A percentile compares a stretch with the other conserved stretches of the same genome.
These are phyloP conservation scores for Valencia hispanica DNA, from an alignment of 2,797 vertebrate genomes.

Conservation along the genomic window DNA sequence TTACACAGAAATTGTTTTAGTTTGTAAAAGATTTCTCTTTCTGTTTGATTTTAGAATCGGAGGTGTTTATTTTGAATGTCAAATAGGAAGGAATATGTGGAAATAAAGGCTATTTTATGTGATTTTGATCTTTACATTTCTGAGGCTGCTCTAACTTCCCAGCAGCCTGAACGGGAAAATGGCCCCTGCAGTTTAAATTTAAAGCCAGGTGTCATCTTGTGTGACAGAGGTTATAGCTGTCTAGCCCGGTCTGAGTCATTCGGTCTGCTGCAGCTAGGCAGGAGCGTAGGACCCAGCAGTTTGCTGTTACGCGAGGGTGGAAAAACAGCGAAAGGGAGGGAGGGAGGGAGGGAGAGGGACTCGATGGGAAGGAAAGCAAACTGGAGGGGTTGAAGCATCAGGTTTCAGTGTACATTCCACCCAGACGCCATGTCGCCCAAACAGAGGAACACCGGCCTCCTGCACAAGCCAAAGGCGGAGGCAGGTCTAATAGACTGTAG, in stretches of 20 bases:
- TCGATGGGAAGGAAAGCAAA: constrained; percentile 69
- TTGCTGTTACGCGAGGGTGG: constrained; percentile 51
- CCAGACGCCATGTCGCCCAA: constrained; percentile 78
- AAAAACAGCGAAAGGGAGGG: constrained; percentile 63
- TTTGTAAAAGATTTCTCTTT: background rate
- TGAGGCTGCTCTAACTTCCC: background rate
- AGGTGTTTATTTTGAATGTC: background rate
- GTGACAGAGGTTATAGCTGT: constrained; percentile 15
- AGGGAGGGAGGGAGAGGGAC: constrained; percentile 46
- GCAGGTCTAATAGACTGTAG: constrained; percentile 57
- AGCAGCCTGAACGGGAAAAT: background rate
- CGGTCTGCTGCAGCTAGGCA: constrained; percentile 33
- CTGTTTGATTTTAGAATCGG: background rate
- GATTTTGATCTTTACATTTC: background rate
- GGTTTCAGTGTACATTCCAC: constrained; percentile 78
- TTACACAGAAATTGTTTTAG: background rate
- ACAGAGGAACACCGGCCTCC: constrained; percentile 65
- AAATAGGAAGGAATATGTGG: background rate
- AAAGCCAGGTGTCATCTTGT: constrained; percentile 22
- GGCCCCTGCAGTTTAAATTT: background rate
- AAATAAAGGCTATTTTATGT: background rate
- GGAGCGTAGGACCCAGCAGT: constrained; percentile 67
- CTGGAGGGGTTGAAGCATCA: constrained; percentile 71
- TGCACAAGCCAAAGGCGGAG: constrained; percentile 64
- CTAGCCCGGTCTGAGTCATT: constrained; percentile 46